Percentiles rank a stretch among this genome's conserved stretches.
Conservation (phyloP, 2,888 invertebrate species). For the Ichneumoninae sp. region DNA sequence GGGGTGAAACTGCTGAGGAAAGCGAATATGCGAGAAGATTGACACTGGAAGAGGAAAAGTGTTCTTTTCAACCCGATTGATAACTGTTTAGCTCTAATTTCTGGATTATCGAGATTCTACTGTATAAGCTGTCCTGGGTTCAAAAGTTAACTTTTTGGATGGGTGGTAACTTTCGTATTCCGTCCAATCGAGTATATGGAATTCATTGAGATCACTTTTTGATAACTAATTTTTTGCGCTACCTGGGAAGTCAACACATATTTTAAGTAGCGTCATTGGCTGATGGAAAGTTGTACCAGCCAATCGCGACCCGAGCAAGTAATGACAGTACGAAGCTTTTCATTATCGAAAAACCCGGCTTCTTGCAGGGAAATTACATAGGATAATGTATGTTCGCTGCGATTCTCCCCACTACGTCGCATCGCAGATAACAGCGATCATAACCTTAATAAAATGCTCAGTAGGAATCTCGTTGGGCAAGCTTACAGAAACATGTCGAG, state of each 20-base stretch:
- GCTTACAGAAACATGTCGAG: constrained; percentile 75
- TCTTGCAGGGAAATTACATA: constrained; percentile 18
- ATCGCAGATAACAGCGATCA: constrained; percentile 56
- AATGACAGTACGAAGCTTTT: neutral
- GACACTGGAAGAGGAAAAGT: too few relatives aligned
- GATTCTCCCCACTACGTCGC: constrained; percentile 10
- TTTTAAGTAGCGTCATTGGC: constrained; percentile 7
- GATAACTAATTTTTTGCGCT: too few relatives aligned
- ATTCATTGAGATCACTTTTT: too few relatives aligned
- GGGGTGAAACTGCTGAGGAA: too few relatives aligned
- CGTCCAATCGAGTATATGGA: too few relatives aligned
- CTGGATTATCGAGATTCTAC: too few relatives aligned
- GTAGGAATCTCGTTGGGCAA: constrained; percentile 67
- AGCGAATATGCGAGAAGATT: too few relatives aligned
- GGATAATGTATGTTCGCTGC: neutral
- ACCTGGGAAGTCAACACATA: neutral
- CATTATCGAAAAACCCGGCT: neutral
- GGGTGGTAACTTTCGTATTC: too few relatives aligned
- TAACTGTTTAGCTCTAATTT: too few relatives aligned
- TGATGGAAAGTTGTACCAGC: neutral
- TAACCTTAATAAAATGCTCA: constrained; percentile 76
- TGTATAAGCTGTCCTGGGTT: too few relatives aligned
- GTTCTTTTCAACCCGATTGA: too few relatives aligned
- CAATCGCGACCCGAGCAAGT: neutral
- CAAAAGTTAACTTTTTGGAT: too few relatives aligned